Percentiles rank a stretch among this genome's conserved stretches.
Evolutionary conservation across 2,888 invertebrate genomes (phyloP).

Genomic region (Entomobrya proxima): DNA sequence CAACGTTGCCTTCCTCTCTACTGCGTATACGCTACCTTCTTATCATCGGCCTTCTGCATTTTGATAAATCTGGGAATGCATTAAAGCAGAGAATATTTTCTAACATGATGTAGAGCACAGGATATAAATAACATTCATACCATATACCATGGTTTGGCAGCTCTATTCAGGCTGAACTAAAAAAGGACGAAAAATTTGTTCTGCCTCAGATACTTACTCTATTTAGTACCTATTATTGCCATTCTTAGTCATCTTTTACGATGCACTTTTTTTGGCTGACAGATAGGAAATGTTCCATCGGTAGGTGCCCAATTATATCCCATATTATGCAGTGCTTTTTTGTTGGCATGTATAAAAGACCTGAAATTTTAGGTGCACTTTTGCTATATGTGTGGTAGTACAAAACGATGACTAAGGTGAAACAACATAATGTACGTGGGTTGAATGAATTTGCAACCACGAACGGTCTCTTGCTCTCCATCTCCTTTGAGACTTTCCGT

Average conservation of each 20-base stretch:
- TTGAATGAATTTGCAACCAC: conserved; percentile 51
- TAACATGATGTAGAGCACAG: conserved; percentile 32
- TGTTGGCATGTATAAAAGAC: conserved; percentile 3
- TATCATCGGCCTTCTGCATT: no score
- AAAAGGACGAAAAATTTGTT: conserved; percentile 43
- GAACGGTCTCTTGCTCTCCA: conserved; percentile 23
- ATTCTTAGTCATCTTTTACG: conserved; percentile 50
- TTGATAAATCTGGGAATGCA: conserved; percentile 2
- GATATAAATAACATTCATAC: conserved; percentile 14
- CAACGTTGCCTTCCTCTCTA: background rate
- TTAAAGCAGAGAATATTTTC: background rate
- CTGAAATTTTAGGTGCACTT: conserved; percentile 2
- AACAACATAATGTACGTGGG: conserved; percentile 50
- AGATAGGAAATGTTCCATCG: background rate
- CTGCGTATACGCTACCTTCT: no score
- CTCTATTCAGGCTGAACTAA: conserved; percentile 23
- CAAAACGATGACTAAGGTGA: conserved; percentile 37
- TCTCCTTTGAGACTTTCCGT: conserved; percentile 44
- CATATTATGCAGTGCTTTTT: background rate
- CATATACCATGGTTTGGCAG: conserved; percentile 4
- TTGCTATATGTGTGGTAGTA: background rate
- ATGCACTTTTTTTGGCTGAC: conserved; percentile 40
- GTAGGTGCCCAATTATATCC: conserved; percentile 16
- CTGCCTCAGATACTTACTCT: background rate
- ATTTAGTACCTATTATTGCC: conserved; percentile 32